A percentile compares a stretch with the other conserved stretches of the same genome.
These are phyloP conservation scores for Tragelaphus buxtoni DNA, from an alignment of 2,113 vertebrate genomes.

Conservation along the genomic window DNA sequence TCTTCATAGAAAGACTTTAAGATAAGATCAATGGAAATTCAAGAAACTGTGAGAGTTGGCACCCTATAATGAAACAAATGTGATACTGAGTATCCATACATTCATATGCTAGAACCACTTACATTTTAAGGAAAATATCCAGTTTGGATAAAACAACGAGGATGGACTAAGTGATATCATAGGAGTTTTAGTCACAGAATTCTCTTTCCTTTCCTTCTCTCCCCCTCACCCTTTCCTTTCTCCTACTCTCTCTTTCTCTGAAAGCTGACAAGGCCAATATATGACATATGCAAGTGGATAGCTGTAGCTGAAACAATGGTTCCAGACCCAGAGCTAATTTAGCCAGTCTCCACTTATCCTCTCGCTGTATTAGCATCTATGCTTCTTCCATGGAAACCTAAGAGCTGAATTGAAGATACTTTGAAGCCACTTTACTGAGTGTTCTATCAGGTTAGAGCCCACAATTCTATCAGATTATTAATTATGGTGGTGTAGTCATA, in stretches of 20 bases:
- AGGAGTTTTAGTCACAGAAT: background rate
- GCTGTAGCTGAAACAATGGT: background rate
- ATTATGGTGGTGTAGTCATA: background rate
- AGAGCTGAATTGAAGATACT: background rate
- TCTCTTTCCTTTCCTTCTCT: background rate
- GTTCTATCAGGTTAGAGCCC: background rate
- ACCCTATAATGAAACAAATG: background rate
- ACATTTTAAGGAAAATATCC: background rate
- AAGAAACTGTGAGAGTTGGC: background rate
- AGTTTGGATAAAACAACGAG: background rate
- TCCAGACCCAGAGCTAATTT: background rate
- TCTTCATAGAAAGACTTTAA: background rate
- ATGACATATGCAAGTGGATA: background rate
- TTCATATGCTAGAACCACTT: background rate
- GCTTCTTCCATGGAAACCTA: background rate
- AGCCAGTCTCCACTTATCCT: background rate
- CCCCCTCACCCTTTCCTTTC: background rate
- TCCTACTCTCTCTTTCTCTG: background rate
- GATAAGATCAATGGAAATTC: background rate
- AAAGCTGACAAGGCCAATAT: background rate
- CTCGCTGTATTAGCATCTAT: background rate
- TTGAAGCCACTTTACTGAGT: background rate
- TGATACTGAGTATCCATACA: background rate
- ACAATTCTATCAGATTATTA: background rate
- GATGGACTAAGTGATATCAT: background rate